Percentiles rank a stretch among this genome's conserved stretches.
Evolutionary conservation across 2,113 vertebrate genomes (phyloP).

Genomic region (Todiramphus chloris): DNA sequence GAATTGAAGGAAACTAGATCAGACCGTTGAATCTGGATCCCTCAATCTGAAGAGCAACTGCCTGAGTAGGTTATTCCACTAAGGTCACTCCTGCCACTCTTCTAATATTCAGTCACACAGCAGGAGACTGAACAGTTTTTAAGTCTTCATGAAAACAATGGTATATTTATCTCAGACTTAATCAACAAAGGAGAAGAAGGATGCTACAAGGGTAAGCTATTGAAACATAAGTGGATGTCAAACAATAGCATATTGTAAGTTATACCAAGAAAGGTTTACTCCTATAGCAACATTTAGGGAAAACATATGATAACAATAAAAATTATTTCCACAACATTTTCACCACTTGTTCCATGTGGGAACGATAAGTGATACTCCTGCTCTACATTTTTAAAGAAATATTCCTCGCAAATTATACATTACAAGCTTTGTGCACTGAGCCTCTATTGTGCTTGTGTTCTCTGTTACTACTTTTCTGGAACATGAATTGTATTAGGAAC

Average conservation of each 20-base stretch:
- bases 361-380: constrained; percentile 64
- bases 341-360: constrained; percentile 72
- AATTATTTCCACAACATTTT: constrained; percentile 73
- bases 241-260: constrained; percentile 72
- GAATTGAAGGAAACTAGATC: background rate
- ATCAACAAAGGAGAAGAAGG: constrained; percentile 54
- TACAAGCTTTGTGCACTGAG: constrained; percentile 50
- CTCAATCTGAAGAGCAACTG: background rate
- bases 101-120: background rate
- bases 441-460: constrained; percentile 36
- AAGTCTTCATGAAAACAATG: constrained; percentile 48
- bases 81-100: background rate
- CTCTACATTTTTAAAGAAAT: constrained; percentile 70
- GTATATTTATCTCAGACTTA: constrained; percentile 52
- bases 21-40: background rate
- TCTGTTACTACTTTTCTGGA: constrained; percentile 23
- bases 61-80: background rate
- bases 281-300: constrained; percentile 60
- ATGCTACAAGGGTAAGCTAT: constrained; percentile 58
- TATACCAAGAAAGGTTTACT: constrained; percentile 57
- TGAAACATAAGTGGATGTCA: constrained; percentile 66
- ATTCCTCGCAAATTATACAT: constrained; percentile 66
- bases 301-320: constrained; percentile 79
- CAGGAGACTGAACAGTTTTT: constrained; percentile 24
- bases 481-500: constrained; percentile 22